Evolutionary conservation across 2,113 vertebrate genomes (phyloP).

Genomic region (Paraplagusia blochii): DNA sequence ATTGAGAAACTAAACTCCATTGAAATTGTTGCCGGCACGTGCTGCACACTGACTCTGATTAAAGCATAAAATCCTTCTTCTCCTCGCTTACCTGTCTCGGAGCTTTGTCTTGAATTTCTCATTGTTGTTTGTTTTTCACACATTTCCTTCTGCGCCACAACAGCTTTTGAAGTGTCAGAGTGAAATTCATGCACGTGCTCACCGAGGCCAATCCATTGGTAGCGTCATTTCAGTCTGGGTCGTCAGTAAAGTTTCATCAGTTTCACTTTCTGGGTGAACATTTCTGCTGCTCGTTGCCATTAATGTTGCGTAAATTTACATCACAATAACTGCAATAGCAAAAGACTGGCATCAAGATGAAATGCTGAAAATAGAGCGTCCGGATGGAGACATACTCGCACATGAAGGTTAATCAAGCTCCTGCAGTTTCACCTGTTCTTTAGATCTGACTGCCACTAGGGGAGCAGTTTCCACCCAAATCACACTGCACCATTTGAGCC

Average conservation of each 20-base stretch:
- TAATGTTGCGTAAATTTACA: not conserved
- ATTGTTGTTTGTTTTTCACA: conserved; percentile 39
- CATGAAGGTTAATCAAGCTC: no score
- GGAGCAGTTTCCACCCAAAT: no score
- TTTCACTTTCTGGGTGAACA: conserved; percentile 18
- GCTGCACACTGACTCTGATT: conserved; percentile 30
- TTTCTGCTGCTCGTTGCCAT: conserved; percentile 28
- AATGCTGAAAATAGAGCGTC: no score
- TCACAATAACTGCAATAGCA: no score
- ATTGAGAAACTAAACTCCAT: conserved; percentile 56
- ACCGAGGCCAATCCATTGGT: conserved; percentile 33
- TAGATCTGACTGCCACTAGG: no score
- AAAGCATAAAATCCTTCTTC: conserved; percentile 30
- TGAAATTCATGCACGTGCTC: conserved; percentile 41
- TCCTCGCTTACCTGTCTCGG: conserved; percentile 16
- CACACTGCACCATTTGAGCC: no score
- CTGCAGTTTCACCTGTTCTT: no score
- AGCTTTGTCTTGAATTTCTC: conserved; percentile 43
- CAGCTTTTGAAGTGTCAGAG: conserved; percentile 27
- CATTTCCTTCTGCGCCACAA: conserved; percentile 34
- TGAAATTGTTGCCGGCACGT: conserved; percentile 47
- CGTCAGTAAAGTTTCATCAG: conserved; percentile 25
- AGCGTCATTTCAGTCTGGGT: conserved; percentile 9
- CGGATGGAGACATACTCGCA: no score
- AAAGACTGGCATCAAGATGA: no score